Percentiles rank a stretch among this genome's conserved stretches.
Evolutionary conservation across 1,140 invertebrate genomes (phyloP).

Genomic region (Orchestia grillus): DNA sequence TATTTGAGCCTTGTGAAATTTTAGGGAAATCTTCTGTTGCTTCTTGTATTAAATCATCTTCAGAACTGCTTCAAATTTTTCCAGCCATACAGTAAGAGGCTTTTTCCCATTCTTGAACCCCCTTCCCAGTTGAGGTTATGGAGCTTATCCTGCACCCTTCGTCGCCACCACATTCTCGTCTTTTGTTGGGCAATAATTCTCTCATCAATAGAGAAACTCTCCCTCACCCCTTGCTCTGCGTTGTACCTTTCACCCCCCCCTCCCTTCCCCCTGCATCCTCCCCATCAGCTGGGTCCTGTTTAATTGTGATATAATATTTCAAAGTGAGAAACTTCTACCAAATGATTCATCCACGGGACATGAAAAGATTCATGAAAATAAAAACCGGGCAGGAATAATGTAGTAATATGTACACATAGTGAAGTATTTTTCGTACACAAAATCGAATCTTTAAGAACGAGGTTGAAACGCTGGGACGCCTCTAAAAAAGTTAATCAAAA

Average conservation of each 20-base stretch:
- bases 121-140: background rate
- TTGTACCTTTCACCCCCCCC: no score
- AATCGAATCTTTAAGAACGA: no score
- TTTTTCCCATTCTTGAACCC: background rate
- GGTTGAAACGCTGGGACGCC: no score
- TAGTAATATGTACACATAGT: no score
- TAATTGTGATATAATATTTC: background rate
- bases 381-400: no score
- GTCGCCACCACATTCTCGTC: background rate
- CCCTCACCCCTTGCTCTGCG: background rate
- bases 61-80: background rate
- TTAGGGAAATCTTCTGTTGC: background rate
- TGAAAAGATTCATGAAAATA: no score
- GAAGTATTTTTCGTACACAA: no score
- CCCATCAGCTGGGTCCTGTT: background rate
- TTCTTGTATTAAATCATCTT: background rate
- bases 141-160: background rate
- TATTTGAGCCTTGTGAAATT: background rate
- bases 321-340: background rate
- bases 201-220: conserved; percentile 18
- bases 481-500: no score
- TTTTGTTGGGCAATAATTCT: conserved; percentile 49
- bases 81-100: background rate
- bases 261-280: background rate
- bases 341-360: no score